Evolutionary conservation across 2,888 invertebrate genomes (phyloP).

Genomic region (Steinernema carpocapsae): DNA sequence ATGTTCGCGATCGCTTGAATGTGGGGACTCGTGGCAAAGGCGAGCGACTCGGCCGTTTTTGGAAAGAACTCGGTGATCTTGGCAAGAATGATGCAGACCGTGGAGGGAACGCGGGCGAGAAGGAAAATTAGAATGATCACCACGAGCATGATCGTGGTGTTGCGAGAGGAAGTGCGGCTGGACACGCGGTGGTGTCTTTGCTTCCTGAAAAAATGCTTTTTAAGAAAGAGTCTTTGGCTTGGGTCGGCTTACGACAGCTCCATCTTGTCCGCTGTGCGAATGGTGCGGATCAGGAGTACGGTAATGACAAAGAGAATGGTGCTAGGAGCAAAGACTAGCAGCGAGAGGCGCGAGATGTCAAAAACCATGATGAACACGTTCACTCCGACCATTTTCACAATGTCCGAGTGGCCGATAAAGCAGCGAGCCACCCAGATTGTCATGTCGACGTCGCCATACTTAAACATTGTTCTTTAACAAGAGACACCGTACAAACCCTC

Average conservation of each 20-base stretch:
- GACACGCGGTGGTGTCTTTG: conserved; percentile 23
- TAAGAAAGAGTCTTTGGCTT: too few relatives aligned
- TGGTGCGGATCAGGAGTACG: conserved; percentile 51
- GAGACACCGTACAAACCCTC: neutral
- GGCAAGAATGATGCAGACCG: conserved; percentile 48
- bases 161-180: conserved; percentile 29
- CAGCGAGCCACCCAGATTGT: conserved; percentile 53
- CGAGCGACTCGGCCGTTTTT: neutral
- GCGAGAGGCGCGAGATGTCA: conserved; percentile 49
- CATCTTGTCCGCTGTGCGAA: conserved; percentile 45
- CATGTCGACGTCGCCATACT: conserved; percentile 37
- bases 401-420: conserved; percentile 50
- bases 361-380: conserved; percentile 49
- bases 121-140: conserved; percentile 57
- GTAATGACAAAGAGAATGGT: conserved; percentile 53
- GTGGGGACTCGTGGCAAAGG: conserved; percentile 33
- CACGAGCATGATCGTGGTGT: conserved; percentile 58
- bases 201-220: neutral
- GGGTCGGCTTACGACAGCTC: conserved; percentile 41
- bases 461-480: neutral
- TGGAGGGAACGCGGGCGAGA: conserved; percentile 49
- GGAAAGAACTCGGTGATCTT: conserved; percentile 38
- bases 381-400: conserved; percentile 47
- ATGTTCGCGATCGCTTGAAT: conserved; percentile 40
- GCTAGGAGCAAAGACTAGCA: conserved; percentile 48